Percentiles rank a stretch among this genome's conserved stretches.
Conservation (phyloP, 1,140 invertebrate genomes). For the Phenacoccus solenopsis region DNA sequence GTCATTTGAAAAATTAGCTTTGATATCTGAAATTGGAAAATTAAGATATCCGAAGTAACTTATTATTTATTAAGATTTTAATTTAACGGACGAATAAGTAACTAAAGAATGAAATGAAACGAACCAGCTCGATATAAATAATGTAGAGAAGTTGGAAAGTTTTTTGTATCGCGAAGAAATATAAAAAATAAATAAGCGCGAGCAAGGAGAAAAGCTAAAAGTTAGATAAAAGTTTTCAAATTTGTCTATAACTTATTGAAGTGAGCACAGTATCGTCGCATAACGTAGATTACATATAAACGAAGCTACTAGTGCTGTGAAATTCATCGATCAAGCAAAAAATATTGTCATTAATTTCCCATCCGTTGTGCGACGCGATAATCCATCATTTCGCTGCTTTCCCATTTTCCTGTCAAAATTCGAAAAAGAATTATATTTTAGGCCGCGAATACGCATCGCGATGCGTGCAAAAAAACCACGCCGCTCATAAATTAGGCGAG, state of each 20-base stretch:
- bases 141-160: neutral
- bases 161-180: neutral
- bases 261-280: neutral
- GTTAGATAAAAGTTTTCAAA: slow-evolving; percentile 3
- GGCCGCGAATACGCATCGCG: neutral
- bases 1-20: neutral
- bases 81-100: neutral
- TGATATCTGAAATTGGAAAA: neutral
- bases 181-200: neutral
- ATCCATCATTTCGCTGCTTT: slow-evolving; percentile 9
- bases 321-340: slow-evolving; percentile 12
- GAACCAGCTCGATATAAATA: neutral
- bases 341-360: slow-evolving; percentile 17
- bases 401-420: slow-evolving; percentile 17
- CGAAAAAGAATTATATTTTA: slow-evolving; percentile 5
- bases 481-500: no score
- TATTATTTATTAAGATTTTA: neutral
- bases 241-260: slow-evolving; percentile 3
- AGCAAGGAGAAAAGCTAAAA: neutral
- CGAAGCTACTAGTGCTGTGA: neutral
- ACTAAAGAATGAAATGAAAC: neutral
- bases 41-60: neutral
- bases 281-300: slow-evolving; percentile 3
- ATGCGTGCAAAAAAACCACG: no score
- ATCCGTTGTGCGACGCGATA: slow-evolving; percentile 5